phyloP scores from a whole-genome alignment of 2,888 invertebrate species.

The Cremastinae sp. region DNA sequence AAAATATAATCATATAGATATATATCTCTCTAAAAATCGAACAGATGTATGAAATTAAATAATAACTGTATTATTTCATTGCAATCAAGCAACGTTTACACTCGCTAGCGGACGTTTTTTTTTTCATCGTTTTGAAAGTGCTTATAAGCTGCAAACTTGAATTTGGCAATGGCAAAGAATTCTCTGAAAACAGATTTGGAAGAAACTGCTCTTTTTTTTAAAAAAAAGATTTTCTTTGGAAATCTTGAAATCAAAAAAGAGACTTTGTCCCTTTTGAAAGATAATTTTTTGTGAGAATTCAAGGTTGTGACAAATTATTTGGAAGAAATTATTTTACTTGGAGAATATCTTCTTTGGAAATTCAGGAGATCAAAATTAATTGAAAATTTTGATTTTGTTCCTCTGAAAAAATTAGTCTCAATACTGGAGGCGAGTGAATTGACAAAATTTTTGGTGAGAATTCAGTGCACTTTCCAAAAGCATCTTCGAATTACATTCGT shows the following conservation, averaged over 20 bases:
- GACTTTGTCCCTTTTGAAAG: slow-evolving; percentile 18
- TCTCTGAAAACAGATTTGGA: slow-evolving; percentile 10
- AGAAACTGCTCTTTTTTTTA: neutral
- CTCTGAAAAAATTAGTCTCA: neutral
- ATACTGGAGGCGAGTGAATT: too few relatives aligned
- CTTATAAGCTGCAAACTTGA: slow-evolving; percentile 43
- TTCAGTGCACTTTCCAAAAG: slow-evolving; percentile 45
- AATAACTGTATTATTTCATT: slow-evolving; percentile 29
- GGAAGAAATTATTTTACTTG: neutral
- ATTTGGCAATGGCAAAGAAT: slow-evolving; percentile 29
- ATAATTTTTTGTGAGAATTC: neutral
- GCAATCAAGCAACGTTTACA: slow-evolving; percentile 36
- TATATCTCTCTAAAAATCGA: slow-evolving; percentile 43
- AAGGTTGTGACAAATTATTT: too few relatives aligned
- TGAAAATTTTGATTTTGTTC: slow-evolving; percentile 18
- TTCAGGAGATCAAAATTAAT: slow-evolving; percentile 14
- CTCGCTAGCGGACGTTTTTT: slow-evolving; percentile 22
- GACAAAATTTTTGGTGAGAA: slow-evolving; percentile 25
- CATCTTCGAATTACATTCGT: neutral
- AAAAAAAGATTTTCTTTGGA: too few relatives aligned
- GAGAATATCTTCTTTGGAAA: neutral
- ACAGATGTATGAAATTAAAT: slow-evolving; percentile 40
- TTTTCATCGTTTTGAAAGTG: slow-evolving; percentile 19
- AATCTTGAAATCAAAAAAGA: slow-evolving; percentile 4
- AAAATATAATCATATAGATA: slow-evolving; percentile 60